Evolutionary conservation across 2,888 invertebrate species (phyloP), one percentile per base, ranked within the genome.

Genomic region (Notocelia uddmanniana): DNA sequence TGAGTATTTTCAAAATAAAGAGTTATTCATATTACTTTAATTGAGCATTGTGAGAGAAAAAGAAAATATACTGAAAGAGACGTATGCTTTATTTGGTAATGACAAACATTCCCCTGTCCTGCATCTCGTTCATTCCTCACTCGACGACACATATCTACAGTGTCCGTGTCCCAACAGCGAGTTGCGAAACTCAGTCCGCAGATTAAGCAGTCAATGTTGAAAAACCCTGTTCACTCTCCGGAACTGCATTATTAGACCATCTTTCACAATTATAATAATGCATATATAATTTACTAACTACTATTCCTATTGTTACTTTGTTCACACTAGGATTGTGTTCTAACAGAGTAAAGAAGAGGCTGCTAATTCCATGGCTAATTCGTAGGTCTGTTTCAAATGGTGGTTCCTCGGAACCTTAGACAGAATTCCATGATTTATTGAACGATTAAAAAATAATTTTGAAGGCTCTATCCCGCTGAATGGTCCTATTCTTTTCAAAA

Each of bases 241-340:
- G 69, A 69, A 69, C 69, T 62, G 55, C 55, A 63, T 69, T 69
- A 69, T 69, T 60, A 54, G 31, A 8, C 19, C 34, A 60, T 69
- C 69, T 69, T 62, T 57, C 41, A 60, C 60, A 60, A 60, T 69
- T 69, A 60, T 69, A 69, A 54, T 60, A 69, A 63, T 63, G 55
- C 69, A 63, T 69, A 45, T 54, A 62, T 63, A 55, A 60, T 69
- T 52, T 63, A 50, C 50, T 52, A 52, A 50, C 52, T 52, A 10
- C 21, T 19, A 19, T 18, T 21, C 45, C 9, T 64, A 63, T 50
- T 54, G 21, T 64, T 23, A 19, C 21, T 34, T 52, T 34, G 45
- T 63, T 19, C 48, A 31, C 15, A 19, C 18, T 48, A 6, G 8
- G 8, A n/a, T 41, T 41, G 13, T 59, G 37, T 15, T 21, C 37